A percentile compares a stretch with the other conserved stretches of the same genome.
Evolutionary conservation across 2,797 vertebrate species (phyloP).

Genomic region (Enteromius thamalakanensis): DNA sequence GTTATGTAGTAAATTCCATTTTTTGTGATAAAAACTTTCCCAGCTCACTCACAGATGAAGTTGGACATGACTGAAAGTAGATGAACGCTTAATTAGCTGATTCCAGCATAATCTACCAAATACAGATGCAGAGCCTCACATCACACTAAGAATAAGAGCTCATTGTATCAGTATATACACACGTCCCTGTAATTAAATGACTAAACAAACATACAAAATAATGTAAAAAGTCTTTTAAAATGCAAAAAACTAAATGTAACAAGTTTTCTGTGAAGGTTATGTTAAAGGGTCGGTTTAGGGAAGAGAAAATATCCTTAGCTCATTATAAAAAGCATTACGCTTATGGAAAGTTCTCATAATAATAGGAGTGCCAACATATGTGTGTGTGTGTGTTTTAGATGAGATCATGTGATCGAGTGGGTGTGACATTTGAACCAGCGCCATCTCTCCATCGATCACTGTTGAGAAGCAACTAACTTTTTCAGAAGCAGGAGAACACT

Average conservation of each 20-base stretch:
- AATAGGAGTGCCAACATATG: neutral
- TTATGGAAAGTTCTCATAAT: conserved; percentile 11
- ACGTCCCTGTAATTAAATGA: neutral
- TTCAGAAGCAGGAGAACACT: neutral
- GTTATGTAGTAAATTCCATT: too few relatives aligned
- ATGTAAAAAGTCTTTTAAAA: neutral
- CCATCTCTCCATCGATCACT: neutral
- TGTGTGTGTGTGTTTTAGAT: conserved; percentile 20
- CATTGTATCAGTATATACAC: neutral
- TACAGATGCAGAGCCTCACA: neutral
- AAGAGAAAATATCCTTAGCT: neutral
- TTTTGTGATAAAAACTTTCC: neutral
- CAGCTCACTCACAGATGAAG: neutral
- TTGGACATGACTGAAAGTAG: neutral
- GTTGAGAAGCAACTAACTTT: neutral
- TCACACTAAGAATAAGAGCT: neutral
- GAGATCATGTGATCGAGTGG: conserved; percentile 26
- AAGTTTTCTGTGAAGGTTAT: neutral
- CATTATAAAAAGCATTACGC: neutral
- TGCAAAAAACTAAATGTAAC: neutral
- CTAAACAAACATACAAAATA: neutral
- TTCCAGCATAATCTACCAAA: neutral
- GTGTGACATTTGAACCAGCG: conserved; percentile 26
- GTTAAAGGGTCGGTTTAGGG: neutral
- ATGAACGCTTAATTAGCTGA: neutral